These are phyloP conservation scores for Prosopocoilus inquinatus DNA, from an alignment of 2,888 invertebrate species.

Conservation along the genomic window DNA sequence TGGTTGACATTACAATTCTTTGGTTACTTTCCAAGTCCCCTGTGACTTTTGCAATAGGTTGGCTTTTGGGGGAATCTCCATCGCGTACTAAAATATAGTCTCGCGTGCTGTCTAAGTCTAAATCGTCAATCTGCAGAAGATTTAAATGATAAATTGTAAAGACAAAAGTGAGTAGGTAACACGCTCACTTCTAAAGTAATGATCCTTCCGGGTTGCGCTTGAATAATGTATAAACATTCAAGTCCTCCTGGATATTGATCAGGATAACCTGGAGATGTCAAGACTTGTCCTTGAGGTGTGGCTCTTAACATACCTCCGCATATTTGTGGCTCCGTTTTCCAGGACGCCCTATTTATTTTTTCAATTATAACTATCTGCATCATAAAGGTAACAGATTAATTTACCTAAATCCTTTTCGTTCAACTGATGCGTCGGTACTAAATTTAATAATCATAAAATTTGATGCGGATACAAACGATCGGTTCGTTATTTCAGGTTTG, in stretches of 20 bases:
- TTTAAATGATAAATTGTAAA: neutral
- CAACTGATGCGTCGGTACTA: constrained; percentile 90
- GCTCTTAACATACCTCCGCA: constrained; percentile 89
- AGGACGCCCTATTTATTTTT: constrained; percentile 64
- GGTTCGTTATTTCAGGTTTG: constrained; percentile 79
- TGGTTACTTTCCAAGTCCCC: constrained; percentile 75
- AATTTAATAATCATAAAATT: constrained; percentile 99
- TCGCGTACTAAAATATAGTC: constrained; percentile 90
- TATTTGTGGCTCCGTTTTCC: constrained; percentile 91
- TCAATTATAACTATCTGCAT: neutral
- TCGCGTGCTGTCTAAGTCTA: constrained; percentile 77
- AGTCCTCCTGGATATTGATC: constrained; percentile 93
- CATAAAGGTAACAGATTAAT: no score
- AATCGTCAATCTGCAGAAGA: constrained; percentile 66
- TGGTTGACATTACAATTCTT: constrained; percentile 85
- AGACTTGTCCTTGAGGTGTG: constrained; percentile 82
- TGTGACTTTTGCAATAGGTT: constrained; percentile 79
- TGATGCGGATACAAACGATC: constrained; percentile 88
- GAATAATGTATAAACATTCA: constrained; percentile 90
- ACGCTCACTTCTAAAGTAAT: constrained; percentile 76
- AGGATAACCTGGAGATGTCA: constrained; percentile 91
- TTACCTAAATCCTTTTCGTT: constrained; percentile 83
- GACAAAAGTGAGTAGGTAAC: neutral
- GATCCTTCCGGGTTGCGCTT: constrained; percentile 86
- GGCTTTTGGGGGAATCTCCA: constrained; percentile 83